Evolutionary conservation across 1,140 invertebrate genomes (phyloP).

Genomic region (Thereuonema tuberculata): DNA sequence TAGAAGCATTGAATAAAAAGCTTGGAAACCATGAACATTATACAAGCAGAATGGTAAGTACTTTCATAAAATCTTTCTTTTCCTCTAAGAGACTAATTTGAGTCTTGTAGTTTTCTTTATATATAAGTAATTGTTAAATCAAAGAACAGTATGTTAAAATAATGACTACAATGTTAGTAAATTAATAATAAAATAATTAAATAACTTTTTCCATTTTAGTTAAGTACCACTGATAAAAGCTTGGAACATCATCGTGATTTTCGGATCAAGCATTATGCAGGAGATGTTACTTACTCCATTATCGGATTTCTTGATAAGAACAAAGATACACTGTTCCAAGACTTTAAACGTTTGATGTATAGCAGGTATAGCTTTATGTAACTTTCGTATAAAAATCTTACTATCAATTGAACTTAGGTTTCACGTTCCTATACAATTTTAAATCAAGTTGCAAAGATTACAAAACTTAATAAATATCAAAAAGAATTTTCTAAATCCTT

Average conservation of each 20-base stretch:
- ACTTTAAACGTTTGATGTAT: constrained; percentile 82
- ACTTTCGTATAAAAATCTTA: neutral
- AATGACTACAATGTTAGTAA: too few species aligned
- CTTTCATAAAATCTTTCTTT: too few species aligned
- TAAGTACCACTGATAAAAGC: constrained; percentile 32
- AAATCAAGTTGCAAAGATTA: too few species aligned
- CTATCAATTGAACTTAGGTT: neutral
- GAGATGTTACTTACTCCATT: constrained; percentile 86
- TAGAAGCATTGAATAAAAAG: constrained; percentile 87
- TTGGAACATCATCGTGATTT: constrained; percentile 30
- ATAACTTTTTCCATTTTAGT: constrained; percentile 20
- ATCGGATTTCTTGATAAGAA: constrained; percentile 91
- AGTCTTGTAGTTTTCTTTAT: too few species aligned
- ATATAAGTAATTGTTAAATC: too few species aligned
- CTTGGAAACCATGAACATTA: constrained; percentile 77
- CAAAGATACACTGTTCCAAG: constrained; percentile 87
- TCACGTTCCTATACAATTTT: neutral
- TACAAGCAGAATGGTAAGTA: constrained; percentile 55
- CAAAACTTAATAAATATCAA: neutral
- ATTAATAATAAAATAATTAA: too few species aligned
- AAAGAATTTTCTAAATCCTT: too few species aligned
- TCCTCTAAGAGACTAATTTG: too few species aligned
- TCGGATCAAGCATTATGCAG: constrained; percentile 68
- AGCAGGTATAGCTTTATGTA: constrained; percentile 39
- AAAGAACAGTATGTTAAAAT: too few species aligned